phyloP scores from a whole-genome alignment of 2,888 invertebrate genomes.

The Caenorhabditis sp. region DNA sequence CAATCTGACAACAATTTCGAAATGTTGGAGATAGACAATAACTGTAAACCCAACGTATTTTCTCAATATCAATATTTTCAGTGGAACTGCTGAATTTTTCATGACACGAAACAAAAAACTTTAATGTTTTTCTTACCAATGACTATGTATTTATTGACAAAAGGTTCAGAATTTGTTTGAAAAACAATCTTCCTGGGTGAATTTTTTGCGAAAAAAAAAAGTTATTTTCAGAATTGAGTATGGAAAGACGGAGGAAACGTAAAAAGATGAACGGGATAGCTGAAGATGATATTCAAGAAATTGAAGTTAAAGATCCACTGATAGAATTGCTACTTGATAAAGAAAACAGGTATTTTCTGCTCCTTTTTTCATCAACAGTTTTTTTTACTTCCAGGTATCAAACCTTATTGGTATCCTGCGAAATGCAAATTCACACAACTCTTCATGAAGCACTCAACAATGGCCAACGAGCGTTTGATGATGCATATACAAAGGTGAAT shows the following conservation, averaged over 20 bases:
- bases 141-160: too few species aligned
- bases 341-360: conserved; percentile 34
- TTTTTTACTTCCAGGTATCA: conserved; percentile 36
- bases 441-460: conserved; percentile 44
- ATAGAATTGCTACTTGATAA: conserved; percentile 51
- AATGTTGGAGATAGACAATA: too few species aligned
- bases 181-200: too few species aligned
- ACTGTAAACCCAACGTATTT: too few species aligned
- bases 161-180: too few species aligned
- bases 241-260: conserved; percentile 66
- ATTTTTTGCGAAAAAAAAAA: background rate
- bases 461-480: conserved; percentile 43
- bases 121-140: too few species aligned
- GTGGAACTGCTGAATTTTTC: too few species aligned
- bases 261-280: conserved; percentile 47
- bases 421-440: conserved; percentile 46
- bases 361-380: background rate
- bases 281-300: conserved; percentile 31
- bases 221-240: conserved; percentile 59
- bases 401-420: conserved; percentile 42
- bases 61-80: too few species aligned
- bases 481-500: conserved; percentile 45
- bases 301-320: conserved; percentile 45
- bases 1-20: too few species aligned
- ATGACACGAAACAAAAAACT: too few species aligned